These are phyloP conservation scores for Brachionus sp. DNA, from an alignment of 1,140 invertebrate species.

Conservation along the genomic window DNA sequence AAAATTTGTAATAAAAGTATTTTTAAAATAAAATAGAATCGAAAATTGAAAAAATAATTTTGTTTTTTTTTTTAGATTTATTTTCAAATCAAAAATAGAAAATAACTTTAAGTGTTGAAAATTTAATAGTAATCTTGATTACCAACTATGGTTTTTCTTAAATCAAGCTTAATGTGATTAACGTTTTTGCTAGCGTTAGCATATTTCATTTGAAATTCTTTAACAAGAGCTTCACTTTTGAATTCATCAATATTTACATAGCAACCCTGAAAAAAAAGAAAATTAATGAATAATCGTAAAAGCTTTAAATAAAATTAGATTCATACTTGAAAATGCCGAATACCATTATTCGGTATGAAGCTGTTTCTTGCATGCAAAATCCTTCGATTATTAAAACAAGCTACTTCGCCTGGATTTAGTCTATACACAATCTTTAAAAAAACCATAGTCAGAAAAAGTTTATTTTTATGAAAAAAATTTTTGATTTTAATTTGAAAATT, in stretches of 20 bases:
- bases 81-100: background rate
- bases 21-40: too few species aligned
- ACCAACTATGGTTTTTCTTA: constrained; percentile 11
- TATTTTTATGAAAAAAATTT: background rate
- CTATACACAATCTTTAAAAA: constrained; percentile 49
- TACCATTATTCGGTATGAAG: constrained; percentile 52
- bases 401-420: constrained; percentile 52
- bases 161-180: constrained; percentile 16
- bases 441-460: background rate
- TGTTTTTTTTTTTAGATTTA: too few species aligned
- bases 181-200: background rate
- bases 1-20: too few species aligned
- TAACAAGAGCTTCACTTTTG: constrained; percentile 49
- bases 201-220: constrained; percentile 13
- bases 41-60: too few species aligned
- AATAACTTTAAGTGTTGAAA: constrained; percentile 6
- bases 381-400: constrained; percentile 54
- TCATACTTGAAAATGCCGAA: constrained; percentile 51
- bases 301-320: background rate
- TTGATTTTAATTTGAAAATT: background rate
- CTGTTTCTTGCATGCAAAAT: constrained; percentile 52
- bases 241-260: constrained; percentile 56
- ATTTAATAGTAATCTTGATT: constrained; percentile 38
- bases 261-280: constrained; percentile 51
- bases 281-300: background rate